Evolutionary conservation across 2,113 vertebrate species (phyloP), one percentile per base, ranked within the genome.

Genomic region (Alectura lathami): DNA sequence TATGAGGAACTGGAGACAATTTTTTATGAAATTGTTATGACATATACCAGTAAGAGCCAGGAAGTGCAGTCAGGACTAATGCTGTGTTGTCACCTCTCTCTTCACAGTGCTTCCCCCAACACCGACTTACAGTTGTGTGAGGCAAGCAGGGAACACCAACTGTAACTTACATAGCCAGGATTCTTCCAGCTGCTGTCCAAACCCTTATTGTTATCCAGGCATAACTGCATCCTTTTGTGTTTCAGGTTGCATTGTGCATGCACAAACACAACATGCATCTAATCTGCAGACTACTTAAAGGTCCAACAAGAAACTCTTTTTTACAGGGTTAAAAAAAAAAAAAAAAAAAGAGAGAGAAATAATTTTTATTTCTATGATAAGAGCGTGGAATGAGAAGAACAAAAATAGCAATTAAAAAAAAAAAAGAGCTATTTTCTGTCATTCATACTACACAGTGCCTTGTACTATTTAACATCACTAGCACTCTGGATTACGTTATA

Each of bases 81-180:
- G 15, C 22, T 66, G 27, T 21, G 30, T 32, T 84, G 89, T 93
- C 90, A 89, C 95, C 76, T 93, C 93, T 94, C 95, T 95, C 89
- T 88, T 96, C 70, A 93, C 72, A 95, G 96, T 97, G 40, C 83
- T 76, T 82, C 90, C 89, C 3, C 67, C 70, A 87, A 93, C 93
- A 93, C 0, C 0, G 24, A 43, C 40, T 62, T 42, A 96, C 78
- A 97, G 86, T 91, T 91, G 92, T 21, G 3, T 38, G 67, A 95
- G 96, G 57, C 82, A 91, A 94, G 56, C 22, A 70, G 75, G 77
- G 94, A 84, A 80, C 83, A 91, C 68, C 82, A 94, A 89, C 27
- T 83, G n/a, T 69, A 95, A 96, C 86, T 96, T 96, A 92, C 18
- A 94, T 93, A 97, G 97, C 97, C 96, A 89, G 95, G 53, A 85